Evolutionary conservation across 2,113 vertebrate genomes (phyloP).

Genomic region (Lophius piscatorius): DNA sequence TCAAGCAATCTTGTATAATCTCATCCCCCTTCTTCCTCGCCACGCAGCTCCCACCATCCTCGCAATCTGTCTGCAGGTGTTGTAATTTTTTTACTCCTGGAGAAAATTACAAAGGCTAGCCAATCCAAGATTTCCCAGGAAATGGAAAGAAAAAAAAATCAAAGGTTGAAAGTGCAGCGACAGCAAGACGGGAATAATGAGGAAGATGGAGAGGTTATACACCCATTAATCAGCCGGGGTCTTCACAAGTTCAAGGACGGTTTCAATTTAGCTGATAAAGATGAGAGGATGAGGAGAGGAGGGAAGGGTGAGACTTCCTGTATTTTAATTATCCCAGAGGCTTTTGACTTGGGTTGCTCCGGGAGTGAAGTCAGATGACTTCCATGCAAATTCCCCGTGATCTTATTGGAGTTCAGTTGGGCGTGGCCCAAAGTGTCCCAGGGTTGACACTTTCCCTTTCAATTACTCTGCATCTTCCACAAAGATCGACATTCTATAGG

Average conservation of each 20-base stretch:
- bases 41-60: neutral
- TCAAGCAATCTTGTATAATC: constrained; percentile 17
- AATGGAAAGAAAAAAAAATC: neutral
- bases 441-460: constrained; percentile 62
- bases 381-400: constrained; percentile 21
- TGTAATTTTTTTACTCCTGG: constrained; percentile 15
- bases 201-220: constrained; percentile 66
- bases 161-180: constrained; percentile 35
- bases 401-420: constrained; percentile 55
- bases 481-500: constrained; percentile 22
- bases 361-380: constrained; percentile 22
- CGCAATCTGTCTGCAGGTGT: constrained; percentile 5
- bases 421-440: constrained; percentile 26
- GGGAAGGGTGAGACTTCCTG: constrained; percentile 56
- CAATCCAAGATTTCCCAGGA: constrained; percentile 12
- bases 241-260: constrained; percentile 74
- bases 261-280: constrained; percentile 76
- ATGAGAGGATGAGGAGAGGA: constrained; percentile 60
- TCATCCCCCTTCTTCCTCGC: constrained; percentile 1
- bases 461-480: constrained; percentile 47
- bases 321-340: constrained; percentile 66
- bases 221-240: constrained; percentile 71
- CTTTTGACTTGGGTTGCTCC: constrained; percentile 30
- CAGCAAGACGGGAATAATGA: constrained; percentile 66
- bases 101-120: constrained; percentile 22